phyloP scores from a whole-genome alignment of 1,140 invertebrate species.

The Euura lappo region DNA sequence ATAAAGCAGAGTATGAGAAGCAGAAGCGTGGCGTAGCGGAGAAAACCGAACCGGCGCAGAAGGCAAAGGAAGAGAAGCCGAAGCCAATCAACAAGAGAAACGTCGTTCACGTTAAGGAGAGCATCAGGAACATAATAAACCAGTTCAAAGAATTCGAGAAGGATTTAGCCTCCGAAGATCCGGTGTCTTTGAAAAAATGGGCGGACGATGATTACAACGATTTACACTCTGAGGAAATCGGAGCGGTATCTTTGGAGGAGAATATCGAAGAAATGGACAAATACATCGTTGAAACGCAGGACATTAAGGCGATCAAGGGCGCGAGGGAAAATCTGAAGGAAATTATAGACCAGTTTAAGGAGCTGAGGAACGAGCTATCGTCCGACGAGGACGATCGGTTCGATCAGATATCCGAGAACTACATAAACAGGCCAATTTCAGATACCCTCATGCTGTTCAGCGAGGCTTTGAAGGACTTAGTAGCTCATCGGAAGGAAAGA shows the following conservation, averaged over 20 bases:
- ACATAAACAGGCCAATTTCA: slow-evolving; percentile 48
- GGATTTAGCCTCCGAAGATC: slow-evolving; percentile 44
- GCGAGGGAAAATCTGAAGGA: slow-evolving; percentile 50
- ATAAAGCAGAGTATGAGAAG: slow-evolving; percentile 15
- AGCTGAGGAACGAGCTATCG: slow-evolving; percentile 49
- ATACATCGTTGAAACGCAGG: slow-evolving; percentile 19
- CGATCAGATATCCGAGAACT: slow-evolving; percentile 46
- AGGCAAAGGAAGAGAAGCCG: neutral
- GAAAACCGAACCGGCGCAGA: slow-evolving; percentile 10
- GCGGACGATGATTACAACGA: slow-evolving; percentile 19
- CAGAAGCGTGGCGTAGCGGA: slow-evolving; percentile 7
- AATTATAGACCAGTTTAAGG: slow-evolving; percentile 53
- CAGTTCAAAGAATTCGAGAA: slow-evolving; percentile 58
- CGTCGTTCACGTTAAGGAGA: slow-evolving; percentile 48
- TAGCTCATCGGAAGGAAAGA: slow-evolving; percentile 41
- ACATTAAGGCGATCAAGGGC: slow-evolving; percentile 31
- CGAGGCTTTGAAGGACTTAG: slow-evolving; percentile 50
- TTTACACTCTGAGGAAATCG: slow-evolving; percentile 18
- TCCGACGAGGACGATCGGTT: slow-evolving; percentile 50
- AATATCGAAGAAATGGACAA: slow-evolving; percentile 27
- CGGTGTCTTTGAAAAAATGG: slow-evolving; percentile 24
- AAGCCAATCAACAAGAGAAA: neutral
- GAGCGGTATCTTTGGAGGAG: slow-evolving; percentile 22
- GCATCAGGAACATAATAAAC: slow-evolving; percentile 54
- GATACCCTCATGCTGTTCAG: slow-evolving; percentile 52